Percentiles rank a stretch among this genome's conserved stretches.
Evolutionary conservation across 1,140 invertebrate species (phyloP).

Genomic region (Sipha flava): DNA sequence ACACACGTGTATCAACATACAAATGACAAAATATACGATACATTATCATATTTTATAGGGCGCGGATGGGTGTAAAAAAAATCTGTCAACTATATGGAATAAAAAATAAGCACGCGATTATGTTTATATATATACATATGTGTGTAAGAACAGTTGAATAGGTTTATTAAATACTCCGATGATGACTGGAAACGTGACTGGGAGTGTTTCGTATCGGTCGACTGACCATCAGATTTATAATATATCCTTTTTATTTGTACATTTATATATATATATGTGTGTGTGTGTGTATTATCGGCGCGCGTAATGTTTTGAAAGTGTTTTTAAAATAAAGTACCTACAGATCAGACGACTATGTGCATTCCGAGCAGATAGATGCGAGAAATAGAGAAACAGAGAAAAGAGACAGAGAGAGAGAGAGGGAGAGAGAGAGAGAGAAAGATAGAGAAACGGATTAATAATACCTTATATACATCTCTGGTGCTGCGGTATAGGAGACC

Average conservation of each 20-base stretch:
- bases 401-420: not conserved
- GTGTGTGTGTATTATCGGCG: not conserved
- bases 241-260: not conserved
- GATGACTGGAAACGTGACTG: constrained; percentile 20
- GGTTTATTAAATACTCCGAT: not conserved
- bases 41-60: no score
- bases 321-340: not conserved
- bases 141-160: not conserved
- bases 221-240: not conserved
- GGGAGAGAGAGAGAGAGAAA: no score
- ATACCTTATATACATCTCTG: no score
- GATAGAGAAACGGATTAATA: no score
- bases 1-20: no score
- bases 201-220: constrained; percentile 20
- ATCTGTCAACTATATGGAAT: no score
- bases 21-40: no score
- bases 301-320: constrained; percentile 5
- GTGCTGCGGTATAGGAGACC: no score
- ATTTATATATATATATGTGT: not conserved
- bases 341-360: not conserved
- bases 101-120: not conserved
- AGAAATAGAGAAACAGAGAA: not conserved
- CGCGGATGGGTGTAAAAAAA: not conserved
- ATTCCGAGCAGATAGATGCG: not conserved
- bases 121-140: not conserved